Conservation (phyloP, 1,140 invertebrate species). For the Drosophila murphyi region DNA sequence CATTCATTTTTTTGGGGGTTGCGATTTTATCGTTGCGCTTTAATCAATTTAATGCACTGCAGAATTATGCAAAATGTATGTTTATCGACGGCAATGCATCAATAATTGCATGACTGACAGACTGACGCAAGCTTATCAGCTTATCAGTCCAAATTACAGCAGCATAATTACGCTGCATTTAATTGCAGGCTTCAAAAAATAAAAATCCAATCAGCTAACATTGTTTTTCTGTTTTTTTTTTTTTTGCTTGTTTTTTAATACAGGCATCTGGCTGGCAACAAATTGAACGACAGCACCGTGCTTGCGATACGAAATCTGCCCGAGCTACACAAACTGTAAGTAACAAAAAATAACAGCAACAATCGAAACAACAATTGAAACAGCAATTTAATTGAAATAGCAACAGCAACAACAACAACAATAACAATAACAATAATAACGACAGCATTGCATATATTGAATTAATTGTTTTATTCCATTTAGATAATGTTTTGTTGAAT, state of each 20-base stretch:
- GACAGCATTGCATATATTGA: not conserved
- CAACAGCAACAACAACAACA: not conserved
- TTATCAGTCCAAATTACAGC: conserved; percentile 41
- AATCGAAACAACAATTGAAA: not conserved
- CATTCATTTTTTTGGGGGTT: conserved; percentile 50
- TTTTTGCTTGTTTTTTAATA: conserved; percentile 64
- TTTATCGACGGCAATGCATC: conserved; percentile 62
- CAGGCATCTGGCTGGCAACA: conserved; percentile 85
- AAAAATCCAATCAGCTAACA: conserved; percentile 45
- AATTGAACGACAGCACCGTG: conserved; percentile 86
- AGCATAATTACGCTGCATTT: conserved; percentile 41
- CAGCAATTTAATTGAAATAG: too few species aligned
- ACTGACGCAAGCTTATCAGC: conserved; percentile 37
- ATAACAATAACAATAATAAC: conserved; percentile 1
- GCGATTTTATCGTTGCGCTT: conserved; percentile 68
- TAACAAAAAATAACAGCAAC: conserved; percentile 14
- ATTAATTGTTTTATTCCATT: conserved; percentile 14
- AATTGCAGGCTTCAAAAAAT: conserved; percentile 8
- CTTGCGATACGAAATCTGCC: conserved; percentile 85
- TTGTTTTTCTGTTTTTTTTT: conserved; percentile 52
- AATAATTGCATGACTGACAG: conserved; percentile 64
- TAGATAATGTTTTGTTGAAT: conserved; percentile 28
- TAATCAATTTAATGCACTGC: conserved; percentile 78
- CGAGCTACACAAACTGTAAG: conserved; percentile 81
- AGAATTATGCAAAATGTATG: conserved; percentile 62